phyloP scores from a whole-genome alignment of 2,797 vertebrate genomes.

The Brachyrhaphis roseni region DNA sequence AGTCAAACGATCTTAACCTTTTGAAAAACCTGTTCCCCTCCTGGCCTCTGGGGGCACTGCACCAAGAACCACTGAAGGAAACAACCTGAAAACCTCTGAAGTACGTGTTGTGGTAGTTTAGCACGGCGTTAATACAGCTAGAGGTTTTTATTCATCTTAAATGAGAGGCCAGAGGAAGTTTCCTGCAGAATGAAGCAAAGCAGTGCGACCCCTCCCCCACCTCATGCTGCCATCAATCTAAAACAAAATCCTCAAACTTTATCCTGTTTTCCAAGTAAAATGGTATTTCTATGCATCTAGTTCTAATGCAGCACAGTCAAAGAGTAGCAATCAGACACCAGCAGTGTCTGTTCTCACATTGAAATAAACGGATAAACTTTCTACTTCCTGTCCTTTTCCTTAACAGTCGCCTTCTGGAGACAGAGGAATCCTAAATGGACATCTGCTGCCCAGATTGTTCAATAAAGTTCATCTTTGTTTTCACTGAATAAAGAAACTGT shows the following conservation, averaged over 20 bases:
- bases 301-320: background rate
- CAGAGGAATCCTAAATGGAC: background rate
- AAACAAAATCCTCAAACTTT: background rate
- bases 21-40: too few species aligned
- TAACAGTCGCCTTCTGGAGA: background rate
- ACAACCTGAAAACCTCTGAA: too few species aligned
- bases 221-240: background rate
- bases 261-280: background rate
- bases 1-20: too few species aligned
- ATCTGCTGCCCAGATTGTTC: constrained; percentile 1
- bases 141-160: background rate
- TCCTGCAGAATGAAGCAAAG: background rate
- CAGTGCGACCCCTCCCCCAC: background rate
- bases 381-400: background rate
- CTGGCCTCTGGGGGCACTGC: too few species aligned
- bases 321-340: background rate
- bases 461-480: background rate
- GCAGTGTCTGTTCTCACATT: background rate
- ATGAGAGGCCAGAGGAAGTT: background rate
- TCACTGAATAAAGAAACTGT: background rate
- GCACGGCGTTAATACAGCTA: too few species aligned
- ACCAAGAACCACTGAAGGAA: too few species aligned
- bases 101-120: too few species aligned
- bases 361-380: background rate
- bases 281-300: background rate